A percentile compares a stretch with the other conserved stretches of the same genome.
Conservation (phyloP, 2,888 invertebrate genomes). For the Listrodromus nycthemerus region DNA sequence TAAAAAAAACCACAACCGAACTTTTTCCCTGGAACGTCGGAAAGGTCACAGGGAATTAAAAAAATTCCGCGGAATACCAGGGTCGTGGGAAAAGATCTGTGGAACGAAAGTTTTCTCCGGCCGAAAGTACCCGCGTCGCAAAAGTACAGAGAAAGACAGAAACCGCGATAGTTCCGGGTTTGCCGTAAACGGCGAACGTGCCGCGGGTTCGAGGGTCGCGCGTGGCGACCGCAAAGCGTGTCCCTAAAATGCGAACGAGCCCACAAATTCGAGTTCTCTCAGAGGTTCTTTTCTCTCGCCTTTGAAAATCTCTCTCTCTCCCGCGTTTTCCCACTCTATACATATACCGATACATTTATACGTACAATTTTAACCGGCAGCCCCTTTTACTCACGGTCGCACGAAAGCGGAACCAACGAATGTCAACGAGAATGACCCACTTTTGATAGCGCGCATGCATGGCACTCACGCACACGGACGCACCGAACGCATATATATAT, state of each 20-base stretch:
- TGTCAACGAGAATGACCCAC: conserved; percentile 80
- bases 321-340: conserved; percentile 3
- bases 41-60: conserved; percentile 11
- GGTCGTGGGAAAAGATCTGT: conserved; percentile 1
- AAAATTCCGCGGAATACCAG: conserved; percentile 18
- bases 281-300: not conserved
- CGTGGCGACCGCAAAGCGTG: conserved; percentile 42
- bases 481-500: conserved; percentile 19
- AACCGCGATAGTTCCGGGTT: conserved; percentile 43
- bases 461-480: conserved; percentile 27
- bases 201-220: conserved; percentile 26
- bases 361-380: not conserved
- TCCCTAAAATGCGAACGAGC: conserved; percentile 37
- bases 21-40: not conserved
- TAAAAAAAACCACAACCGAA: conserved; percentile 15
- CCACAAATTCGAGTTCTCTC: conserved; percentile 34
- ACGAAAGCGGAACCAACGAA: conserved; percentile 70
- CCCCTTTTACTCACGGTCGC: conserved; percentile 52
- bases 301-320: conserved; percentile 1
- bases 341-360: not conserved
- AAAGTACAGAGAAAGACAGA: conserved; percentile 36
- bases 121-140: conserved; percentile 4
- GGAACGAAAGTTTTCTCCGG: conserved; percentile 6
- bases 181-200: conserved; percentile 35
- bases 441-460: conserved; percentile 62